Base-by-base conservation (phyloP, 2,113 vertebrate genomes). In the Ptilorrhoa leucosticta region DNA sequence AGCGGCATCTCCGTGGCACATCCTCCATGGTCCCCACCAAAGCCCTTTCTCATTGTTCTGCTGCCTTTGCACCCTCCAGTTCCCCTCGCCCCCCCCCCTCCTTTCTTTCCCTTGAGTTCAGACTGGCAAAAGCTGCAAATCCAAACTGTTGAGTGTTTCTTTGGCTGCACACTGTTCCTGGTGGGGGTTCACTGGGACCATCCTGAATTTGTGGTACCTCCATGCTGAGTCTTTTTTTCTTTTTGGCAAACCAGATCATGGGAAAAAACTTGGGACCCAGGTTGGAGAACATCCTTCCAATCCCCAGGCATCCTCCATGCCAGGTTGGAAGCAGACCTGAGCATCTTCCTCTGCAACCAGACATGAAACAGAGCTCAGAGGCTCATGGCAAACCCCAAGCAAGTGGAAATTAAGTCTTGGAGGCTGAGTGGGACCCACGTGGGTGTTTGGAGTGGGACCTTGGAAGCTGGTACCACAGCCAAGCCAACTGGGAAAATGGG, bases 251-350 rank as follows among this genome's bases (percentile, higher is more conserved):
- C 22, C 12, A 15, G n/a, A 28, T 11, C 1, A 1, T 53, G 50
- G 54, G 35, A 51, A 35, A 87, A 21, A 22, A 0, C 0, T 24
- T 3, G 2, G 3, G 1, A 5, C 12, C 14, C 0, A 0, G 48
- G 30, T 60, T 5, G 5, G 47, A 78, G 12, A 94, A 3, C 33
- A 54, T 68, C 75, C 42, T 53, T 77, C 56, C 35, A 10, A 1
- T 17, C 23, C 48, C 14, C 15, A 26, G 26, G n/a, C 6, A 3
- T 12, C n/a, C 14, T 17, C 44, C 1, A 0, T 21, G 73, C 37
- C 1, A 4, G 11, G 24, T 19, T 2, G 2, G 53, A 66, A 20
- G 6, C 37, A 39, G 11, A 79, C 47, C 70, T 50, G 66, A 76
- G 35, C 70, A 88, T 39, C 89, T 83, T 63, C 61, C 7, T 78